phyloP scores from a whole-genome alignment of 2,113 vertebrate species.

The Gallinago jamesoni region DNA sequence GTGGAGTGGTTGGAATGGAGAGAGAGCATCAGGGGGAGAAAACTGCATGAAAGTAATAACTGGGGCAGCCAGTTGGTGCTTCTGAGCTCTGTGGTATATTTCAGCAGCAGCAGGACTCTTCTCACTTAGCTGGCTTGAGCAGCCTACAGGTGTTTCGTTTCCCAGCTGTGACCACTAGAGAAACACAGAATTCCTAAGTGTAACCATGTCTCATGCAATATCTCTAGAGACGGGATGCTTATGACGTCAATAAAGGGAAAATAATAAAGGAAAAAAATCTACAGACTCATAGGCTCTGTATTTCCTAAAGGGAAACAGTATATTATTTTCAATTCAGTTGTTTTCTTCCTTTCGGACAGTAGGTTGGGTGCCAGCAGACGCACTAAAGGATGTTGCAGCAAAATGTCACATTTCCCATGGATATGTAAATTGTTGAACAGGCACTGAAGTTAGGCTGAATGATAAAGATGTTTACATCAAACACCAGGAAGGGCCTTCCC shows the following conservation, averaged over 20 bases:
- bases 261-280: background rate
- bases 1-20: background rate
- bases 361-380: background rate
- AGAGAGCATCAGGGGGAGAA: background rate
- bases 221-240: background rate
- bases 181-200: background rate
- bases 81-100: background rate
- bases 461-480: background rate
- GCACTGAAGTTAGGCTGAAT: background rate
- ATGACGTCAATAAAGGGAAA: background rate
- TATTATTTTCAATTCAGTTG: background rate
- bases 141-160: background rate
- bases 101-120: background rate
- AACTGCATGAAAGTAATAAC: background rate
- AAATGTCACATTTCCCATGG: background rate
- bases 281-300: background rate
- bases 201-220: background rate
- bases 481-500: background rate
- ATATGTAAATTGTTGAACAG: background rate
- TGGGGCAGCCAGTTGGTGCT: background rate
- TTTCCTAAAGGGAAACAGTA: background rate
- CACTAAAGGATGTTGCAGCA: background rate
- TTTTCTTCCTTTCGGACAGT: background rate
- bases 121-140: background rate
- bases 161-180: background rate